Evolutionary conservation across 2,888 invertebrate genomes (phyloP), one percentile per base, ranked within the genome.

Genomic region (Desoria tigrina): DNA sequence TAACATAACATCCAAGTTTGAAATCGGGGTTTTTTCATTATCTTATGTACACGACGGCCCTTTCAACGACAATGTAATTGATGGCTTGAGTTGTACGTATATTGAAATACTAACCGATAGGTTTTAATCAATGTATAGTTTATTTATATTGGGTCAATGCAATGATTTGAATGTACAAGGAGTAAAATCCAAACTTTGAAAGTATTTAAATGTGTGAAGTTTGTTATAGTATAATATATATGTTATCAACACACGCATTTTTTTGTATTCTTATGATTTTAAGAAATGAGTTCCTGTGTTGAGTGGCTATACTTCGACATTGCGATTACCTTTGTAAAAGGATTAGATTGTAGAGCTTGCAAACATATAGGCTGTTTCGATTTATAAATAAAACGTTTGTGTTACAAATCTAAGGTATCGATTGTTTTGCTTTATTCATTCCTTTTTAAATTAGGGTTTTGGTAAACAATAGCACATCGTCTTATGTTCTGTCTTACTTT

Each of bases 401-500:
- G 32, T 32, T 32, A 32, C 32, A 32, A 32, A 32, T 32, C 4
- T 6, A 45, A 16, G n/a, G 39, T 57, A 42, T 42, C 4, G 3
- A 37, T 37, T 18, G 51, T 51, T 51, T 51, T 32, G 28, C 18
- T 57, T 23, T 6, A 18, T 51, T 57, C 23, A 50, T 11, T 56
- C 45, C 49, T 2, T 59, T 65, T n/a, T n/a, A n/a, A 62, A 63
- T 42, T 49, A 65, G 37, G 61, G 45, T 68, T 67, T 63, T 14
- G 63, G 65, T 61, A 72, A 59, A 39, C 72, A 72, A 53, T 69
- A 72, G 28, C 72, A 72, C 65, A 69, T 65, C 27, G 28, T 51
- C 45, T 64, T 61, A 27, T 50, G 62, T 42, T 66, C 69, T 11
- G 58, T 26, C 58, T 69, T 68, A 39, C 66, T 68, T 9, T 61